phyloP scores from a whole-genome alignment of 1,140 invertebrate genomes.

The Caerostris darwini region DNA sequence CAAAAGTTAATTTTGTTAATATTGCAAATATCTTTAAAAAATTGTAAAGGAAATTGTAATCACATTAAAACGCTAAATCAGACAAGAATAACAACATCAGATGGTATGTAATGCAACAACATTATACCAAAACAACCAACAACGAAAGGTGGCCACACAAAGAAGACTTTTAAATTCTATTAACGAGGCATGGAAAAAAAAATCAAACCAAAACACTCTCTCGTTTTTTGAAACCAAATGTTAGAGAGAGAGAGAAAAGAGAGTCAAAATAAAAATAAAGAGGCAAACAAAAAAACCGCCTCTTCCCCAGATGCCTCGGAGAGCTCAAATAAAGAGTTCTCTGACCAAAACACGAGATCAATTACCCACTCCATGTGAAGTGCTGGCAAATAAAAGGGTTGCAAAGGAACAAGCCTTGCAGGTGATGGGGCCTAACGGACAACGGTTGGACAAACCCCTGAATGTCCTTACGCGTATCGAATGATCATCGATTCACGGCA shows the following conservation, averaged over 20 bases:
- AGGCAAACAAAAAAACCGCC: background rate
- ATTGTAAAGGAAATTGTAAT: no score
- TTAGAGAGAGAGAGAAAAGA: no score
- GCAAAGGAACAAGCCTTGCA: conserved; percentile 55
- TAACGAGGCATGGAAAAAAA: no score
- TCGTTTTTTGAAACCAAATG: conserved; percentile 1
- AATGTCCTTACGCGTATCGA: conserved; percentile 57
- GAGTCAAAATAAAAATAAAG: background rate
- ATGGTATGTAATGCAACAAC: no score
- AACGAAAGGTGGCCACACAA: no score
- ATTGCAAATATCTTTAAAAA: no score
- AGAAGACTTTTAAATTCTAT: no score
- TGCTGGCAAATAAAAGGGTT: conserved; percentile 63
- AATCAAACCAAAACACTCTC: background rate
- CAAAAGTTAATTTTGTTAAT: no score
- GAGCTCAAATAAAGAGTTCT: conserved; percentile 43
- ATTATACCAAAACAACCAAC: no score
- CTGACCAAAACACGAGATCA: conserved; percentile 61
- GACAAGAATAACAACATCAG: no score
- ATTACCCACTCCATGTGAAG: conserved; percentile 64
- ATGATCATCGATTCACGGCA: conserved; percentile 62
- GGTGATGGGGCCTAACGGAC: conserved; percentile 51
- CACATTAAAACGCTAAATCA: no score
- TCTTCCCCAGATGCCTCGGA: background rate
- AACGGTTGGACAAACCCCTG: background rate